Evolutionary conservation across 2,797 vertebrate species (phyloP), one percentile per base, ranked within the genome.

Genomic region (Hippocampus kuda): DNA sequence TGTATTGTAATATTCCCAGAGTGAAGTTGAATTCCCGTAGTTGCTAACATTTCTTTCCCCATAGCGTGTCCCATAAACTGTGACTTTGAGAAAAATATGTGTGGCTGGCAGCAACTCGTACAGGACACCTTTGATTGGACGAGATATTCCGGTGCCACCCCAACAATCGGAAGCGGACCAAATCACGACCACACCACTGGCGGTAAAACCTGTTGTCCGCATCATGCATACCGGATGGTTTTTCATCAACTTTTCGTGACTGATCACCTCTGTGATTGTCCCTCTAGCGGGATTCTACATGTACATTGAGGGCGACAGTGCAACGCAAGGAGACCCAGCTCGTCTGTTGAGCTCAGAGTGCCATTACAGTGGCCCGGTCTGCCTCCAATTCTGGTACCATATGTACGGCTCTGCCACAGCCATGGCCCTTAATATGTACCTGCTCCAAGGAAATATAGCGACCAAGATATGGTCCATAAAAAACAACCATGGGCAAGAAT

Each of bases 321-420:
- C 70, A 41, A 65, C 69, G 5, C 64, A 77, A 9, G 93, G 92
- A 57, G 88, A 89, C 73, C 82, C 88, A 1, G 91, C 91, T 27
- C 83, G 85, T 0, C 76, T 94, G 72, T n/a, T 88, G 77, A 93
- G 91, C 56, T 83, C 89, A 0, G 27, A 11, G n/a, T 94, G 93
- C 73, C 66, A 72, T 22, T 76, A 73, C 4, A 49, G 70, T 20
- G 89, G 89, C 65, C 80, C 84, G 0, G 75, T 91, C 71, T 94
- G 93, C 80, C 82, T 94, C 75, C 69, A 80, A 49, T 93, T 94
- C 84, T 93, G 92, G 92, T 93, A 93, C 78, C 87, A 93, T 76
- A 91, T 94, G 90, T 89, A 91, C 1, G 93, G 93, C 18, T 73
- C 68, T 6, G 86, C 87, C 15, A 4, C 12, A 2, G 77, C 82